Evolutionary conservation across 2,797 vertebrate genomes (phyloP), one percentile per base, ranked within the genome.

Genomic region (Periparus ater): DNA sequence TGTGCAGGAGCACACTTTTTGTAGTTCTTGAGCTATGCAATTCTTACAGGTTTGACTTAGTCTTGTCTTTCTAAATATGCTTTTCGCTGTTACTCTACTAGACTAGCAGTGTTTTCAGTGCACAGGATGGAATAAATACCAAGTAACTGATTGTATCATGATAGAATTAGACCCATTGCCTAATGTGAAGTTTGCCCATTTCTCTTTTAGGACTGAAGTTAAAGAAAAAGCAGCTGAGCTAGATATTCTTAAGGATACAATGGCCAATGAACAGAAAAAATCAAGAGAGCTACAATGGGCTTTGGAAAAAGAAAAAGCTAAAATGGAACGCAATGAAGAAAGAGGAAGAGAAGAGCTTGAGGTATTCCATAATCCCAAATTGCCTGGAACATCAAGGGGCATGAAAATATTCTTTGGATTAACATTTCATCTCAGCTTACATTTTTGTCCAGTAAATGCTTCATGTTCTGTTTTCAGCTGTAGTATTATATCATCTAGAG

Each of bases 211-310:
- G 96, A 95, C 90, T 12, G 99, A 99, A 97, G 96, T 99, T 71
- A 98, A 98, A 20, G 98, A 98, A 95, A 99, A 98, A 97, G 98
- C 98, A 38, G 97, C 98, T 60, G 98, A 99, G 89, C 94, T 99
- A 40, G 98, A 99, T 54, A 47, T 97, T 38, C 97, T 99, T 81
- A 99, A 94, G 60, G 98, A 99, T 81, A 97, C 98, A 32, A 97
- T 99, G 97, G 98, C 97, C 47, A 98, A 94, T 4, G 99, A 99
- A 95, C 98, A 98, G 97, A 99, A 98, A 91, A 98, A 96, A 61
- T 98, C 97, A 80, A 97, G 99, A 95, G 99, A 99, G 80, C 97
- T 99, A 25, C 99, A 99, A 79, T 99, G 99, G 99, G 95, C 98
- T 36, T 78, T 98, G 95, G 99, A 99, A 97, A 99, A 99, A 95